A percentile compares a stretch with the other conserved stretches of the same genome.
phyloP scores from a whole-genome alignment of 2,888 invertebrate genomes.

The Griposia aprilina region DNA sequence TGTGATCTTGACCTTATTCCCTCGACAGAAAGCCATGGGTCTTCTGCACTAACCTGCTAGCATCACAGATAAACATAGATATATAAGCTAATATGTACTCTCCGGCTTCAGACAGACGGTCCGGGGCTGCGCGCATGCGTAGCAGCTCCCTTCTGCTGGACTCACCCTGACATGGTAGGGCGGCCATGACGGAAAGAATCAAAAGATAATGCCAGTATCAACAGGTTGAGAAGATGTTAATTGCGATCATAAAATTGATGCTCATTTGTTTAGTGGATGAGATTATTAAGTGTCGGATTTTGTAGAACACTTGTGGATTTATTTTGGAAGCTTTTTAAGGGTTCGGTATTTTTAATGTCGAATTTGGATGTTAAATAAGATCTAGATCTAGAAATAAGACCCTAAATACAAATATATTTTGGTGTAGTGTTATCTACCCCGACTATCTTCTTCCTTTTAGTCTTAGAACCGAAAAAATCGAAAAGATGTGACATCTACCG shows the following conservation, averaged over 20 bases:
- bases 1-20: slow-evolving; percentile 51
- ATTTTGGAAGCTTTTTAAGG: not conserved
- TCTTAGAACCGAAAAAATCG: no score
- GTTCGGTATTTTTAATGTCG: not conserved
- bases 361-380: not conserved
- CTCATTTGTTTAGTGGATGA: slow-evolving; percentile 11
- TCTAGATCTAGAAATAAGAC: no score
- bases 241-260: slow-evolving; percentile 39
- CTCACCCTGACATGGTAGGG: slow-evolving; percentile 64
- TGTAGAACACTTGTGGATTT: not conserved
- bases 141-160: slow-evolving; percentile 51
- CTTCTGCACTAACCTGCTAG: slow-evolving; percentile 39
- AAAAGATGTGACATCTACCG: no score
- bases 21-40: not conserved
- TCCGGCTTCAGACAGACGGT: slow-evolving; percentile 65
- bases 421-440: no score
- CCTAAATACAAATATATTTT: no score
- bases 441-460: no score
- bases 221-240: slow-evolving; percentile 68
- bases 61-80: slow-evolving; percentile 43
- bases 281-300: not conserved
- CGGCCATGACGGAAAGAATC: slow-evolving; percentile 32
- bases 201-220: slow-evolving; percentile 60
- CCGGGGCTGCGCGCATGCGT: slow-evolving; percentile 68
- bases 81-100: slow-evolving; percentile 58